Evolutionary conservation across 2,797 vertebrate species (phyloP), one percentile per base, ranked within the genome.

Genomic region (Chrosomus eos): DNA sequence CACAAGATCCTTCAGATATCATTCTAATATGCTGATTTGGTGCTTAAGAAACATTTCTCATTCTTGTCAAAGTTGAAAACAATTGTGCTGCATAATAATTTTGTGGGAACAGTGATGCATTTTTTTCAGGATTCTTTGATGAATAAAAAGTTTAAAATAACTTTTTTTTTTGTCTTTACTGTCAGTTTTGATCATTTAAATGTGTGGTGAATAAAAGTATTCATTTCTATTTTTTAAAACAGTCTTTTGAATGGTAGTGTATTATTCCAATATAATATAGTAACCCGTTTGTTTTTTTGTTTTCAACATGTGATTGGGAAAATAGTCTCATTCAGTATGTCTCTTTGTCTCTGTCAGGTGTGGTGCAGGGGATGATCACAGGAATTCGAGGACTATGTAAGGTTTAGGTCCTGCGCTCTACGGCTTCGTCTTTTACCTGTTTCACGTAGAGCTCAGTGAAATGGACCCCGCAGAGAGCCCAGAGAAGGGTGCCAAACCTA

Each of bases 321-420:
- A 64, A 31, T 7, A 5, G 10, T 31, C n/a, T 23, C 16, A 11
- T 26, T 36, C 13, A 19, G 0, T 81, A 1, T 58, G 26, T 53
- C 3, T 64, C 5, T 71, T 3, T 36, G 2, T 40, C 16, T 60
- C 13, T n/a, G 33, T 83, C 79, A 97, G 97, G 97, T 75, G 96
- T 97, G 82, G 97, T 97, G 72, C 97, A 98, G 92, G 97, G 97
- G 55, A 98, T 98, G 97, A 97, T 98, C 84, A 98, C 97, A 1
- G 97, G 97, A 7, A 97, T 97, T 40, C 93, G 96, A 13, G 97
- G 97, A 6, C 93, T 97, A 77, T 98, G 97, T 91, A 97, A 97
- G 97, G 97, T 33, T 93, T 98, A 87, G 97, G 97, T 2, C 97
- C 97, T 0, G 96, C 96, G 0, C 95, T 97, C 45, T 97, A 97